These are phyloP conservation scores for Aradus depressus DNA, from an alignment of 2,888 invertebrate genomes.

Conservation along the genomic window DNA sequence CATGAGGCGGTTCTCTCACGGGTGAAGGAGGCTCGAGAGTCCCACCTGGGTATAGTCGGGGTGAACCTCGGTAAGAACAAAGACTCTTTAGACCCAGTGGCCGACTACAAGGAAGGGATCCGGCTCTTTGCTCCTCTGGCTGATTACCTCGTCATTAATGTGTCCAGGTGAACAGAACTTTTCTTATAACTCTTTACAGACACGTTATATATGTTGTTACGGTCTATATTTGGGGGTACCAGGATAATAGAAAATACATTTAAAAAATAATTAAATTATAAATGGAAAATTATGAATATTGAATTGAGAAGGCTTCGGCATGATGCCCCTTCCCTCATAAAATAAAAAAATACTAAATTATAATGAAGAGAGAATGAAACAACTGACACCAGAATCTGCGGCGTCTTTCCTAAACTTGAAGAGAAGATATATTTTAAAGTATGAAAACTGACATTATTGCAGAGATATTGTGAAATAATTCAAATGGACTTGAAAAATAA, in stretches of 20 bases:
- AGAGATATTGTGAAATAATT: no score
- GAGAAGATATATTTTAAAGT: no score
- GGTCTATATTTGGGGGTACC: neutral
- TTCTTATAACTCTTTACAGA: neutral
- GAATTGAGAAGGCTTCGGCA: no score
- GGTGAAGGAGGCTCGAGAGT: conserved; percentile 45
- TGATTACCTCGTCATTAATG: conserved; percentile 93
- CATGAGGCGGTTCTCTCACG: conserved; percentile 62
- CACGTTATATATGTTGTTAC: neutral
- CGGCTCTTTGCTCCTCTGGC: conserved; percentile 68
- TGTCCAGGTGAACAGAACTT: conserved; percentile 54
- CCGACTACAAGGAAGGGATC: conserved; percentile 81
- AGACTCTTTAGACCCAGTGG: conserved; percentile 54
- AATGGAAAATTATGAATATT: no score
- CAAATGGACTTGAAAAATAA: no score
- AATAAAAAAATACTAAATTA: no score
- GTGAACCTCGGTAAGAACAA: conserved; percentile 97
- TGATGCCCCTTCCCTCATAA: no score
- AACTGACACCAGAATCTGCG: no score
- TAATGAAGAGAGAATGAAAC: neutral
- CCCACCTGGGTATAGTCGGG: conserved; percentile 59
- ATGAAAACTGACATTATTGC: no score
- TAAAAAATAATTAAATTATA: no score
- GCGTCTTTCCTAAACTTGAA: no score
- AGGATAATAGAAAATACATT: no score